Evolutionary conservation across 2,888 invertebrate species (phyloP).

Genomic region (Xestia xanthographa): DNA sequence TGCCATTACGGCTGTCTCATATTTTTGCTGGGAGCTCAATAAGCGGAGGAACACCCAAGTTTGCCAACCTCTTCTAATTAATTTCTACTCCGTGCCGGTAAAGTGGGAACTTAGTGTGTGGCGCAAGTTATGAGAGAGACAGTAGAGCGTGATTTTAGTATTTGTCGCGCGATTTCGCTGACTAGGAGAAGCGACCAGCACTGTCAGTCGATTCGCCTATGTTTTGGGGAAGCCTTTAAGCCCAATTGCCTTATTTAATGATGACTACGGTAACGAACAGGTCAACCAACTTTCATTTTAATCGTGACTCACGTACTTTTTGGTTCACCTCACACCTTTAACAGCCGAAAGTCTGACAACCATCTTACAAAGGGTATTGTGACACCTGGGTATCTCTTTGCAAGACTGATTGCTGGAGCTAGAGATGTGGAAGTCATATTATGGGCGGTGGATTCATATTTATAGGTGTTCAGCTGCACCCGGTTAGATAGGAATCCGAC

Average conservation of each 20-base stretch:
- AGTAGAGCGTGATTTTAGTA: background rate
- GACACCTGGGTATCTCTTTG: background rate
- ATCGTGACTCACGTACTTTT: background rate
- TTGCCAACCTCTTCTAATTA: conserved; percentile 89
- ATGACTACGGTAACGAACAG: background rate
- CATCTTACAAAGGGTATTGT: background rate
- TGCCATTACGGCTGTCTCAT: conserved; percentile 81
- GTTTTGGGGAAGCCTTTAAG: background rate
- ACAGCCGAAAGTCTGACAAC: background rate
- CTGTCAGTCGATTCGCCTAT: background rate
- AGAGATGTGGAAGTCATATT: background rate
- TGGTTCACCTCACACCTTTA: background rate
- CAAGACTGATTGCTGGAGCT: background rate
- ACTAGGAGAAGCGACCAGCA: background rate
- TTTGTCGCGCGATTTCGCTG: background rate
- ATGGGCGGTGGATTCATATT: no score
- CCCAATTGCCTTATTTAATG: background rate
- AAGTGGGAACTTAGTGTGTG: conserved; percentile 75
- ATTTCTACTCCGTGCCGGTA: conserved; percentile 87
- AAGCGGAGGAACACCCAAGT: conserved; percentile 84
- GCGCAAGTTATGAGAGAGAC: conserved; percentile 56
- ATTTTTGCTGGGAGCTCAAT: conserved; percentile 87
- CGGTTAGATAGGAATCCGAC: background rate
- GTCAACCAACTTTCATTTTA: background rate
- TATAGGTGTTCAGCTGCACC: background rate